These are phyloP conservation scores for Illadopsis cleaveri DNA, from an alignment of 2,113 vertebrate species.

Conservation along the genomic window DNA sequence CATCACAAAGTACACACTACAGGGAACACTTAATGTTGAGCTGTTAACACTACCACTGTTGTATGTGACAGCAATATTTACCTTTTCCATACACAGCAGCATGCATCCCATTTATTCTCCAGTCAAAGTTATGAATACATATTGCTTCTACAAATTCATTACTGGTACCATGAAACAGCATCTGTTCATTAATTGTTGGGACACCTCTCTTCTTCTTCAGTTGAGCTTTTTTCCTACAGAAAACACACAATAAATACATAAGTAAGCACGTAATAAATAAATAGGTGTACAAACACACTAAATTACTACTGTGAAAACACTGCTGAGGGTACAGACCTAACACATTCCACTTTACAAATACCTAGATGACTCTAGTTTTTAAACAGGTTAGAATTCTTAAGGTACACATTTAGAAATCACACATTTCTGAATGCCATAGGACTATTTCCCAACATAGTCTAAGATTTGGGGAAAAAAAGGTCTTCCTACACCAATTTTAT, in stretches of 20 bases:
- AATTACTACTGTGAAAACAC: background rate
- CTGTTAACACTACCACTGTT: background rate
- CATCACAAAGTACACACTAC: background rate
- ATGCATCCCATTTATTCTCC: constrained; percentile 93
- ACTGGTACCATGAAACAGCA: constrained; percentile 97
- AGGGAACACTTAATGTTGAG: background rate
- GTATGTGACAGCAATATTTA: constrained; percentile 40
- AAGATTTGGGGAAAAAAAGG: background rate
- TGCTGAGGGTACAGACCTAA: background rate
- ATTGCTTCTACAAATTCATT: constrained; percentile 94
- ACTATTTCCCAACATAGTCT: background rate
- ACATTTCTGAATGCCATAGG: background rate
- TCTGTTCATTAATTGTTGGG: constrained; percentile 87
- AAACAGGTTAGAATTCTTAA: background rate
- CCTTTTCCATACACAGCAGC: constrained; percentile 95
- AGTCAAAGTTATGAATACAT: constrained; percentile 97
- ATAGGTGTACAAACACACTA: background rate
- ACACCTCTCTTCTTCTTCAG: constrained; percentile 89
- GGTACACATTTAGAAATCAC: background rate
- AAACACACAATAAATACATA: constrained; percentile 19
- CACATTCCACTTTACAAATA: background rate
- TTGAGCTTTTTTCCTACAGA: constrained; percentile 90
- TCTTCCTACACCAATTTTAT: background rate
- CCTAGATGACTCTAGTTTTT: background rate
- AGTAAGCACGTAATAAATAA: background rate